phyloP scores from a whole-genome alignment of 2,797 vertebrate species.

The Natrix natrix region DNA sequence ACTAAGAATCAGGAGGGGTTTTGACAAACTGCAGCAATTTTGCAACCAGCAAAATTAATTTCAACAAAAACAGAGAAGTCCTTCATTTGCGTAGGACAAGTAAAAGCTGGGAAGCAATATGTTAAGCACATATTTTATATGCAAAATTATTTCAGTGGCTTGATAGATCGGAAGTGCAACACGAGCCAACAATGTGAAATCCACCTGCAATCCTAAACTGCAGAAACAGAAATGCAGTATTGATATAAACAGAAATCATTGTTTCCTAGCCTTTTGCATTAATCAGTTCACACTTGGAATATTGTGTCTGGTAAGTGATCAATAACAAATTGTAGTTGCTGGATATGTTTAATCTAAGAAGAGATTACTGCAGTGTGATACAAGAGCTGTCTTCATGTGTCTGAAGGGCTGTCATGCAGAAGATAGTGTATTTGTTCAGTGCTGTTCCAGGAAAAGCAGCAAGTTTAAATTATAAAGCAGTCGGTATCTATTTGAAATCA shows the following conservation, averaged over 20 bases:
- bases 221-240: background rate
- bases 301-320: background rate
- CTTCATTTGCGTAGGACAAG: background rate
- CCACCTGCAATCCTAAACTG: background rate
- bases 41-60: background rate
- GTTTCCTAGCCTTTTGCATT: background rate
- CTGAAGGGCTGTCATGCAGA: background rate
- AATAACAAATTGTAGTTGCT: background rate
- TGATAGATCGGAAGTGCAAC: background rate
- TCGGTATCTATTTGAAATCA: background rate
- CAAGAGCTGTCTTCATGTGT: background rate
- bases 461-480: background rate
- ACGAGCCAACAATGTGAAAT: background rate
- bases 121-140: background rate
- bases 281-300: background rate
- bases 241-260: background rate
- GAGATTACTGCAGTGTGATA: background rate
- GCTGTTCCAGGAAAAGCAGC: background rate
- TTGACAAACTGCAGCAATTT: background rate
- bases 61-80: background rate
- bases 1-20: background rate
- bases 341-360: background rate
- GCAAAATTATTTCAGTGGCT: background rate
- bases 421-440: background rate
- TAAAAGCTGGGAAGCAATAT: background rate